Evolutionary conservation across 1,140 invertebrate species (phyloP).

Genomic region (Scaptomyza hsui): DNA sequence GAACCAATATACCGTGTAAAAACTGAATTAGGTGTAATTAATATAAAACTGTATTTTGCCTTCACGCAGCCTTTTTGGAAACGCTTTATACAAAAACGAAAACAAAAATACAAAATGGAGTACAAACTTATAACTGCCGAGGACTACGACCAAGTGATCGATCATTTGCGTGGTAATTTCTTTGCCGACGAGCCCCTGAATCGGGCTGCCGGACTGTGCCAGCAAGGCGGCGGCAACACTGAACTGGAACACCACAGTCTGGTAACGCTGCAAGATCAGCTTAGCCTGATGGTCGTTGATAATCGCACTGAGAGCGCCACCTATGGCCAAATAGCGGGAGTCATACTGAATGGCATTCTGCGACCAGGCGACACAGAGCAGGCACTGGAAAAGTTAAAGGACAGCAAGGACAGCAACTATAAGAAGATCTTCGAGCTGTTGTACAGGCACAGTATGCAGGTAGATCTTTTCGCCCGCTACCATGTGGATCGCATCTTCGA

Average conservation of each 20-base stretch:
- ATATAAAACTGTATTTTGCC: no score
- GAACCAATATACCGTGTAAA: no score
- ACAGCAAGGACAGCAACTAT: constrained; percentile 86
- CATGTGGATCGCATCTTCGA: constrained; percentile 90
- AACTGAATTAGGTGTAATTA: no score
- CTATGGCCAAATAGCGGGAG: constrained; percentile 86
- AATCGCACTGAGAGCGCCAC: constrained; percentile 4
- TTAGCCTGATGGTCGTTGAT: constrained; percentile 88
- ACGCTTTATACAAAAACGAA: not conserved
- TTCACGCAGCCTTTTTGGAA: not conserved
- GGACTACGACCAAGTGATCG: constrained; percentile 87
- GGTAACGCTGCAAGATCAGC: constrained; percentile 88
- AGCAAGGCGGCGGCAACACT: constrained; percentile 87
- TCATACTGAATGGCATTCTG: constrained; percentile 87
- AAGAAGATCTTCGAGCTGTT: constrained; percentile 88
- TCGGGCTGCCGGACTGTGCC: constrained; percentile 89
- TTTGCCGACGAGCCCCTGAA: constrained; percentile 93
- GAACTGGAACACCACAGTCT: constrained; percentile 90
- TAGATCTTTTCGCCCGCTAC: constrained; percentile 87
- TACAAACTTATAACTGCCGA: constrained; percentile 85
- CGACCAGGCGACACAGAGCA: constrained; percentile 86
- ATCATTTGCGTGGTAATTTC: constrained; percentile 89
- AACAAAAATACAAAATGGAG: constrained; percentile 77
- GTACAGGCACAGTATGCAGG: constrained; percentile 86
- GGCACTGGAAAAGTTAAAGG: constrained; percentile 86